Evolutionary conservation across 37 sponge, comb jelly and placozoan species (phyloP), one percentile per base, ranked within the genome.

Genomic region (Theonella swinhoei): DNA sequence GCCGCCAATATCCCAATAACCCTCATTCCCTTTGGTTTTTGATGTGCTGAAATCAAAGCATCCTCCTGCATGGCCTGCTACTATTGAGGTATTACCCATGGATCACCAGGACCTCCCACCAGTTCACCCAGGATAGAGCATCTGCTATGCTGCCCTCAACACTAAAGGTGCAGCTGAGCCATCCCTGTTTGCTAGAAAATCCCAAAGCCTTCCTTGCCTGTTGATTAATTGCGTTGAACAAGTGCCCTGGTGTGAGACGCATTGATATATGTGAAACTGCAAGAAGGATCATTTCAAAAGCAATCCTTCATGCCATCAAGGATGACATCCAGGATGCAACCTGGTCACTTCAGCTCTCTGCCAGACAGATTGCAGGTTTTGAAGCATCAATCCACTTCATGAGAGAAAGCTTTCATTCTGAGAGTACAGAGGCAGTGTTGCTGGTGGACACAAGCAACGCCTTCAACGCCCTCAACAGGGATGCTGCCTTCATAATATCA

Each of bases 311-410:
- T 20, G 64, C 38, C 11, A 35, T 65, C 60, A 38, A 43, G 31
- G 14, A 25, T n/a, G 76, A 83, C 75, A 28, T 83, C 40, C 39
- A 58, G 8, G 43, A 62, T 23, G 84, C 84, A 39, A 78, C 78
- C 35, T 72, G 82, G 19, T 11, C 82, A 24, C 22, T 86, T 35
- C 91, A 91, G 72, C 69, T 91, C 11, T 77, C 74, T 81, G 91
- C 83, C 17, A 83, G 91, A 7, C 83, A 64, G n/a, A 20, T 23
- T n/a, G n/a, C n/a, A n/a, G n/a, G n/a, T n/a, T n/a, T n/a, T n/a
- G n/a, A n/a, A n/a, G n/a, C n/a, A n/a, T n/a, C n/a, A 29, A 64
- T 64, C n/a, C 64, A 64, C n/a, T n/a, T n/a, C n/a, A n/a, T n/a
- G n/a, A n/a, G n/a, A n/a, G n/a, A n/a, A n/a, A n/a, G n/a, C n/a